Evolutionary conservation across 2,888 invertebrate species (phyloP).

Genomic region (Tortrix viridana): DNA sequence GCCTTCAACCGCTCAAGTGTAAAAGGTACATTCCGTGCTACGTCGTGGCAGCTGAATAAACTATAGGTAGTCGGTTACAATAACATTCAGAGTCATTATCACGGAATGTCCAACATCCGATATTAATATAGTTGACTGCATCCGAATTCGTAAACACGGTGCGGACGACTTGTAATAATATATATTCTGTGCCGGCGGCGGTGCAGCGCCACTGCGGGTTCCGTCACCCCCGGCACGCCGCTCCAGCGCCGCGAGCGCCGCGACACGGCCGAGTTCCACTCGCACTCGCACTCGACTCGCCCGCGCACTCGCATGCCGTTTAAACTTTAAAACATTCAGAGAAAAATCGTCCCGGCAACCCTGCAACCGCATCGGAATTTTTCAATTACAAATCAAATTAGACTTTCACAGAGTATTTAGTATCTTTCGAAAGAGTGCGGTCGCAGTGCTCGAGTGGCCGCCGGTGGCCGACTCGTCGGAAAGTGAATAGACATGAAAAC

Average conservation of each 20-base stretch:
- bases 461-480: slow-evolving; percentile 58
- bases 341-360: slow-evolving; percentile 15
- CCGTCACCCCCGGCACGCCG: slow-evolving; percentile 35
- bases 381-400: slow-evolving; percentile 68
- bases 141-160: background rate
- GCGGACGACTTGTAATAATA: slow-evolving; percentile 10
- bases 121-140: slow-evolving; percentile 1
- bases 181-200: slow-evolving; percentile 17
- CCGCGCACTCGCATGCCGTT: slow-evolving; percentile 24
- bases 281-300: slow-evolving; percentile 22
- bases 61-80: background rate
- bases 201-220: slow-evolving; percentile 11
- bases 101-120: slow-evolving; percentile 11
- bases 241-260: slow-evolving; percentile 35
- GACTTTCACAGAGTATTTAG: slow-evolving; percentile 60
- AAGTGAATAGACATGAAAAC: slow-evolving; percentile 79
- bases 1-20: slow-evolving; percentile 15
- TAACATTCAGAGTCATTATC: slow-evolving; percentile 9
- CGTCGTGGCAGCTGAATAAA: slow-evolving; percentile 18
- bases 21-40: slow-evolving; percentile 6
- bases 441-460: slow-evolving; percentile 54
- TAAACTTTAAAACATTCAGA: slow-evolving; percentile 12
- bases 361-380: slow-evolving; percentile 57
- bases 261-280: slow-evolving; percentile 35
- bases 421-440: slow-evolving; percentile 64